Evolutionary conservation across 2,888 invertebrate genomes (phyloP).

Genomic region (Eristalinus sepulchralis): DNA sequence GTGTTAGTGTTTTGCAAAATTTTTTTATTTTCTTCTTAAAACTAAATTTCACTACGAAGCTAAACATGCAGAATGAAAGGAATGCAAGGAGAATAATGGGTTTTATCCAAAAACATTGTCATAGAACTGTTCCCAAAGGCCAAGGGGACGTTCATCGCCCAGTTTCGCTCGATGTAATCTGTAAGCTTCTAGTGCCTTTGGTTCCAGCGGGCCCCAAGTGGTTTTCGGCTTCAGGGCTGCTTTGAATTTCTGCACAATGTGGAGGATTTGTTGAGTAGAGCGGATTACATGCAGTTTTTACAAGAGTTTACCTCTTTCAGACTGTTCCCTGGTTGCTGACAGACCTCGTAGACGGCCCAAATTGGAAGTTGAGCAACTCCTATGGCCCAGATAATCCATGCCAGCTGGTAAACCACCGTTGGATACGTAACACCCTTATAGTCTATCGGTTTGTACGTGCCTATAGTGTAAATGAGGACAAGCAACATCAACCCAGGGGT

Average conservation of each 20-base stretch:
- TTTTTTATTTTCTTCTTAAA: background rate
- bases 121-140: constrained; percentile 71
- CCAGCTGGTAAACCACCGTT: constrained; percentile 82
- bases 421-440: constrained; percentile 85
- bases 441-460: constrained; percentile 83
- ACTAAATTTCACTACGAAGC: background rate
- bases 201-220: constrained; percentile 78
- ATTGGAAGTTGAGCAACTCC: constrained; percentile 82
- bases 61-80: constrained; percentile 11
- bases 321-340: constrained; percentile 76
- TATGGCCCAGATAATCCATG: constrained; percentile 81
- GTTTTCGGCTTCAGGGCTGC: constrained; percentile 75
- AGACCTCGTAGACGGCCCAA: constrained; percentile 78
- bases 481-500: constrained; percentile 87
- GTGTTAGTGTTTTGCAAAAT: background rate
- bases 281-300: background rate
- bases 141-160: constrained; percentile 42
- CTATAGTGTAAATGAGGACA: constrained; percentile 87
- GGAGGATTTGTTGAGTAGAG: background rate
- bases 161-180: constrained; percentile 73
- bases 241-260: constrained; percentile 76
- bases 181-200: constrained; percentile 81
- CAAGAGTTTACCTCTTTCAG: constrained; percentile 55
- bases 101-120: constrained; percentile 78
- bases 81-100: background rate